Conservation (phyloP, 2,113 vertebrate genomes). For the Rallus limicola region DNA sequence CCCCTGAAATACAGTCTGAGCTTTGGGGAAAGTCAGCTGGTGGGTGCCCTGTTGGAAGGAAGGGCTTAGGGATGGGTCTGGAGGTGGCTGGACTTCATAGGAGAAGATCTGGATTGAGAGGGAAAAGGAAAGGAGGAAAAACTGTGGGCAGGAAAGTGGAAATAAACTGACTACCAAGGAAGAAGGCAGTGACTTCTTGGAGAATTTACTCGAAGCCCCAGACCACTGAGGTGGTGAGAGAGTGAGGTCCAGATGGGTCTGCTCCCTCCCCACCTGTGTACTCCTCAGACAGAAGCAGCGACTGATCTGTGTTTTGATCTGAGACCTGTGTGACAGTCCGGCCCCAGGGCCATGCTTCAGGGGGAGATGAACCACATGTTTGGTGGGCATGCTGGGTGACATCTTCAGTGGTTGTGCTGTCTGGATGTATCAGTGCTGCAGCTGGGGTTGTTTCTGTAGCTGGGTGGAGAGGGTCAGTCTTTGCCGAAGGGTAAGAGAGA, state of each 20-base stretch:
- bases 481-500: background rate
- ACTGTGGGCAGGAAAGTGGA: background rate
- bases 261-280: no score
- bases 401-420: background rate
- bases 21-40: background rate
- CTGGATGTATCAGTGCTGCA: rapidly evolving
- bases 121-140: background rate
- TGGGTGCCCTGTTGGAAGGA: background rate
- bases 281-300: background rate
- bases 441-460: background rate
- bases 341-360: background rate
- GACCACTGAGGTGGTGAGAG: background rate
- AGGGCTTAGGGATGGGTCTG: background rate
- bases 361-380: background rate
- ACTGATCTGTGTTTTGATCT: background rate
- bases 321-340: background rate
- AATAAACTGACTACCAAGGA: background rate
- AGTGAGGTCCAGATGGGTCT: background rate
- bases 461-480: background rate
- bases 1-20: background rate
- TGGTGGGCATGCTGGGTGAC: background rate
- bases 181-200: background rate
- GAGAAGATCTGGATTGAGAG: background rate
- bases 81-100: background rate
- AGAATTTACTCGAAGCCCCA: background rate